A percentile compares a stretch with the other conserved stretches of the same genome.
phyloP scores from a whole-genome alignment of 92 coral and sea anemone genomes.

The Phymanthus crucifer region DNA sequence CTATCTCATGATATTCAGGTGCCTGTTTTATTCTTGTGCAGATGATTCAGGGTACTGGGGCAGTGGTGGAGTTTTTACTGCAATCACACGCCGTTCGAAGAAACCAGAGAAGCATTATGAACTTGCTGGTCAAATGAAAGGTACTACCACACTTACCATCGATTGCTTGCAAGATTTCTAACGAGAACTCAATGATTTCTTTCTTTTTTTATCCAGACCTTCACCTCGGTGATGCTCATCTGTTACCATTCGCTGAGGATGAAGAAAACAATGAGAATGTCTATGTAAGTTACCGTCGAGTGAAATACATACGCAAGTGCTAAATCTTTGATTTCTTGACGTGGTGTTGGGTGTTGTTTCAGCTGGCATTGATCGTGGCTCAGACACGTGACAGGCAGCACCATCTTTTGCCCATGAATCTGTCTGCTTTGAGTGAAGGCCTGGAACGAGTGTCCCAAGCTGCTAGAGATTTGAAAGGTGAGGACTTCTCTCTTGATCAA shows the following conservation, averaged over 20 bases:
- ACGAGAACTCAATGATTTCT: not conserved
- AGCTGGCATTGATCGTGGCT: constrained; percentile 84
- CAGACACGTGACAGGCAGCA: constrained; percentile 88
- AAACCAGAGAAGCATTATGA: constrained; percentile 71
- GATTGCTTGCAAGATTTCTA: too few relatives aligned
- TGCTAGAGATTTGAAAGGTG: constrained; percentile 80
- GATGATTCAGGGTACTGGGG: constrained; percentile 96
- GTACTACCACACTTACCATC: constrained; percentile 17
- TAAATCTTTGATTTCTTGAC: not conserved
- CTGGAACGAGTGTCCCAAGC: constrained; percentile 73
- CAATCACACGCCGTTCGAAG: constrained; percentile 68
- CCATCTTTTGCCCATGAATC: constrained; percentile 68
- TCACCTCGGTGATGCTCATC: constrained; percentile 81
- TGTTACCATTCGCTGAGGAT: constrained; percentile 51
- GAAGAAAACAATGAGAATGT: constrained; percentile 29
- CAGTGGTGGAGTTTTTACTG: constrained; percentile 85
- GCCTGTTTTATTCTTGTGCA: not conserved
- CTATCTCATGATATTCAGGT: not conserved
- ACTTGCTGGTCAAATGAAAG: constrained; percentile 85
- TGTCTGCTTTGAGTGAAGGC: constrained; percentile 78
- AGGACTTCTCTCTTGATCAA: not conserved
- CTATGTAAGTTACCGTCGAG: constrained; percentile 74
- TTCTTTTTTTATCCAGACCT: constrained; percentile 60
- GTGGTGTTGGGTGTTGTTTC: not conserved
- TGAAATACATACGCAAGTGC: not conserved